A percentile compares a stretch with the other conserved stretches of the same genome.
phyloP scores from a whole-genome alignment of 1,140 invertebrate species.

The Panagrolaimus sp. region DNA sequence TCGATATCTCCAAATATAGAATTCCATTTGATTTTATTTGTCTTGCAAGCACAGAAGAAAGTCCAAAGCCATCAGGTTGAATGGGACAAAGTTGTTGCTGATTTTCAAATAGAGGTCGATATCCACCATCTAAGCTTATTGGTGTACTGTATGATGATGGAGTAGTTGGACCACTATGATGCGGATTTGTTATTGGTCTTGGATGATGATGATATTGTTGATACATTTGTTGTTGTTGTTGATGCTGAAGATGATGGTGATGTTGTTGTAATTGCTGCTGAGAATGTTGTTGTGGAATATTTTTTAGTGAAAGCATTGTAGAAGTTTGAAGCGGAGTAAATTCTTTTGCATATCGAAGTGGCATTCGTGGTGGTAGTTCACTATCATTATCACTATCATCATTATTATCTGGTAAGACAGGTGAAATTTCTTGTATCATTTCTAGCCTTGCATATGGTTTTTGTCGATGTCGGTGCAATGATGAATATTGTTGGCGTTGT shows the following conservation, averaged over 20 bases:
- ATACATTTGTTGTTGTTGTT: too few relatives aligned
- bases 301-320: not conserved
- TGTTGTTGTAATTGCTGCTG: not conserved
- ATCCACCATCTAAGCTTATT: too few relatives aligned
- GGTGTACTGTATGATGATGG: too few relatives aligned
- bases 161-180: too few relatives aligned
- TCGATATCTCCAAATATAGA: not conserved
- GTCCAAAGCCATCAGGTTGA: not conserved
- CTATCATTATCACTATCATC: not conserved
- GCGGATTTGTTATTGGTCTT: too few relatives aligned
- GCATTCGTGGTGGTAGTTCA: not conserved
- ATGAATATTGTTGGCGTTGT: not conserved
- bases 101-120: too few relatives aligned
- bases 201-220: too few relatives aligned
- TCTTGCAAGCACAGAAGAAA: not conserved
- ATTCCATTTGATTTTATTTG: not conserved
- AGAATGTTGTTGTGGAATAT: not conserved
- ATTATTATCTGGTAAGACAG: not conserved
- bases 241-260: not conserved
- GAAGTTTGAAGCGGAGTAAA: not conserved
- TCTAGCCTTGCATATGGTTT: not conserved
- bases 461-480: not conserved
- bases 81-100: not conserved
- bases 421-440: slow-evolving; percentile 11
- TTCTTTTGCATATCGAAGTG: not conserved